Evolutionary conservation across 2,797 vertebrate species (phyloP).

Genomic region (Phrynocephalus forsythii): DNA sequence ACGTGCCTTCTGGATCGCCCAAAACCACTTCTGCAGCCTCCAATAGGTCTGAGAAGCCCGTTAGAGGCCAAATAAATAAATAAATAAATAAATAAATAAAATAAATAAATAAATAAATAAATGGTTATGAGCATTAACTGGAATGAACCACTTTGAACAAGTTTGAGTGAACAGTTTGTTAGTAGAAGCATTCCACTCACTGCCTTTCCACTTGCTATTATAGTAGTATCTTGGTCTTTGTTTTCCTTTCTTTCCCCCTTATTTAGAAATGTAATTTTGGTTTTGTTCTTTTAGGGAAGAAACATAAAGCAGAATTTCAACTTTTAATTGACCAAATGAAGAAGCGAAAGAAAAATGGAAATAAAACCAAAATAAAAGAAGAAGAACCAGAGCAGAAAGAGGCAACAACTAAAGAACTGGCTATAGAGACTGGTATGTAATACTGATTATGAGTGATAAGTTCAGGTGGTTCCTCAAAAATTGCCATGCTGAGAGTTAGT

Average conservation of each 20-base stretch:
- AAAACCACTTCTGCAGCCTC: too few relatives aligned
- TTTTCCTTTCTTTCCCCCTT: not conserved
- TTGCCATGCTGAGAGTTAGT: too few relatives aligned
- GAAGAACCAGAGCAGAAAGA: slow-evolving; percentile 26
- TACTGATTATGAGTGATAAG: not conserved
- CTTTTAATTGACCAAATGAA: slow-evolving; percentile 78
- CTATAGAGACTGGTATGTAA: slow-evolving; percentile 66
- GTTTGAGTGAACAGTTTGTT: not conserved
- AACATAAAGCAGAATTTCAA: slow-evolving; percentile 78
- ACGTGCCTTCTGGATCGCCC: too few relatives aligned
- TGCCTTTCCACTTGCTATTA: too few relatives aligned
- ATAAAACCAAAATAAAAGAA: slow-evolving; percentile 39
- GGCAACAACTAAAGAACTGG: slow-evolving; percentile 19
- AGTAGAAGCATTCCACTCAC: too few relatives aligned
- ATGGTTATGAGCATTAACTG: not conserved
- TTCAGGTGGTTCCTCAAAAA: too few relatives aligned
- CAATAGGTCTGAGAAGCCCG: too few relatives aligned
- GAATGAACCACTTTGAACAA: not conserved
- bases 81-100: too few relatives aligned
- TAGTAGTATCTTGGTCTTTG: not conserved
- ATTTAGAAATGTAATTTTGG: slow-evolving; percentile 2
- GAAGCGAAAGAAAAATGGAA: slow-evolving; percentile 70
- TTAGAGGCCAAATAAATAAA: too few relatives aligned
- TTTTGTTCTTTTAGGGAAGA: slow-evolving; percentile 74
- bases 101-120: too few relatives aligned